Evolutionary conservation across 1,140 invertebrate species (phyloP), one percentile per base, ranked within the genome.

Genomic region (Temnothorax curvispinosus): DNA sequence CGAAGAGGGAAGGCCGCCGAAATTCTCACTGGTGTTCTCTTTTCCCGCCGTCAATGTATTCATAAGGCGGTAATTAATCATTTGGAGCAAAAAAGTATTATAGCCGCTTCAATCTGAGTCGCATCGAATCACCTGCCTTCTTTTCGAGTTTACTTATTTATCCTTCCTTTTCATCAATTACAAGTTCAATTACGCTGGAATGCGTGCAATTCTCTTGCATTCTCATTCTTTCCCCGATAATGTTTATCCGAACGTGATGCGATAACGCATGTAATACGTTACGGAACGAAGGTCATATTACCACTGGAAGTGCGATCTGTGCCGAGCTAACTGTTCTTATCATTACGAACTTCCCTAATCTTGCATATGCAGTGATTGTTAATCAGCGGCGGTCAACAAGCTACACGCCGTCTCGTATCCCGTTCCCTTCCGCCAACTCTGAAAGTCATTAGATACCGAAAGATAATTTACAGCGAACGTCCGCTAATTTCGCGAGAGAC

Each of bases 1-100:
- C 27, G 72, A 88, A 60, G 76, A 74, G 54, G 60, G 89, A 88
- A 89, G 86, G 18, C 11, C 35, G 52, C n/a, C 41, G n/a, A 86
- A 74, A 91, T 60, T 84, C n/a, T 56, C 21, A 9, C 56, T 5
- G 27, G 6, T 9, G 7, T 38, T n/a, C 50, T 5, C 27, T 50
- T 35, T 35, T 8, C 0, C 3, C 27, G 27, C 27, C 27, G 27
- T 27, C 9, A n/a, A 47, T 44, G 50, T 71, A 74, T 88, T 85
- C 56, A 75, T 85, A 69, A 69, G n/a, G 72, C 50, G 44, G 13
- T 18, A 52, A 87, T 82, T 62, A 69, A 11, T 41, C 5, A 35
- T 41, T 44, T 11, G 13, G 27, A 76, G 32, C 44, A 9, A 56
- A 52, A 27, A 21, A 47, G 11, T 80, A 41, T 6, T 4, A 52